Base-by-base conservation (phyloP, 2,888 invertebrate genomes). In the Tyria jacobaeae region DNA sequence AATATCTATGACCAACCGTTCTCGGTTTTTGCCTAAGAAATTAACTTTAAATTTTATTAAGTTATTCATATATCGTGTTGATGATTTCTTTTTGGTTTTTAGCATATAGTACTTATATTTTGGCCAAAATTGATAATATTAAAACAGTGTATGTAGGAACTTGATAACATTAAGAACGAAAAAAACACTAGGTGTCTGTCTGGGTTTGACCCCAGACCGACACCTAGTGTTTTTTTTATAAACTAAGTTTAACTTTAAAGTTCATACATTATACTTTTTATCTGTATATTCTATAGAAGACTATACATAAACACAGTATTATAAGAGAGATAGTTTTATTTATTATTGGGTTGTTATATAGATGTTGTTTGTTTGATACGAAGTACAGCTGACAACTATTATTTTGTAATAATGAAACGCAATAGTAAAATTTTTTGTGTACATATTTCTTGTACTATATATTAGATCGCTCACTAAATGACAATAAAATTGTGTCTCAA, bases 401-500 rank as follows among this genome's bases (percentile, higher is more conserved):
- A 17, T 44, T 3, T 21, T 44, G 21, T 1, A 21, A 44, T 44
- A 21, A 41, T 44, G 44, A 44, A 44, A 44, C 44, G 44, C 12
- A 21, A 44, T 21, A 44, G 21, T 17, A 6, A 6, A 31, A 7
- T 21, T 44, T 21, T 21, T 44, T 21, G 44, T 5, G 24, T 6
- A 10, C 35, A 52, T 41, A 64, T 70, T 65, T 76, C 65, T 65
- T 70, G 64, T 62, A 34, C 41, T 47, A 35, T 52, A 60, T 25
- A 68, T 52, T 57, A 60, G 54, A 66, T 61, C 27, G 67, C 68
- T 64, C 64, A 37, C 56, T 59, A 76, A 75, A 76, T 56, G 71
- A 76, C 68, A 61, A 66, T 73, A 62, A 71, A 76, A 76, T 73
- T 62, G 64, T 73, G 60, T 59, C 54, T 70, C 66, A 57, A 55